Percentiles rank a stretch among this genome's conserved stretches.
These are phyloP conservation scores for Lithobates pipiens DNA, from an alignment of 2,797 vertebrate genomes.

Conservation along the genomic window DNA sequence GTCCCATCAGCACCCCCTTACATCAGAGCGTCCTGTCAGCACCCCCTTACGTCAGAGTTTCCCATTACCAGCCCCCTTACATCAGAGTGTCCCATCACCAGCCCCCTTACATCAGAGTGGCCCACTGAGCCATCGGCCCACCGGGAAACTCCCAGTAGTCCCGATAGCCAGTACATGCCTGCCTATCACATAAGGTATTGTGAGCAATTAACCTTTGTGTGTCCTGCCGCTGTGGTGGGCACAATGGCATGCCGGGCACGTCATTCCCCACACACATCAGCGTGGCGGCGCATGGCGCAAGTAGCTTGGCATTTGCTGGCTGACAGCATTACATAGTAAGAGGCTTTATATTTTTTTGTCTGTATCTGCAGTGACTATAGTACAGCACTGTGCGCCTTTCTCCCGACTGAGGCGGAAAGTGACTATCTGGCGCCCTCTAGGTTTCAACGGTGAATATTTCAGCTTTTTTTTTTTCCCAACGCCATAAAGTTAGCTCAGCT, in stretches of 20 bases:
- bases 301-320: neutral
- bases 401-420: neutral
- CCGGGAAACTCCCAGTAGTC: too few relatives aligned
- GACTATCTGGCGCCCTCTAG: conserved; percentile 48
- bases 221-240: neutral
- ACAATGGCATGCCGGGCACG: neutral
- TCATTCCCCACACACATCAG: neutral
- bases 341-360: conserved; percentile 5
- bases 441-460: neutral
- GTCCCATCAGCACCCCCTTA: too few relatives aligned
- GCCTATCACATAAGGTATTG: too few relatives aligned
- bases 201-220: conserved; percentile 22
- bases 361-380: conserved; percentile 39
- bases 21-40: too few relatives aligned
- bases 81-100: too few relatives aligned
- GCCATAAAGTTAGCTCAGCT: neutral
- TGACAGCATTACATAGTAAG: neutral
- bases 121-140: too few relatives aligned
- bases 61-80: too few relatives aligned
- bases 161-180: too few relatives aligned
- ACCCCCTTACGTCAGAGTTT: too few relatives aligned
- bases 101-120: too few relatives aligned
- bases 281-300: neutral
- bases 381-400: conserved; percentile 7
- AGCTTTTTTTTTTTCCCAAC: neutral